Evolutionary conservation across 2,113 vertebrate genomes (phyloP).

Genomic region (Sander lucioperca): DNA sequence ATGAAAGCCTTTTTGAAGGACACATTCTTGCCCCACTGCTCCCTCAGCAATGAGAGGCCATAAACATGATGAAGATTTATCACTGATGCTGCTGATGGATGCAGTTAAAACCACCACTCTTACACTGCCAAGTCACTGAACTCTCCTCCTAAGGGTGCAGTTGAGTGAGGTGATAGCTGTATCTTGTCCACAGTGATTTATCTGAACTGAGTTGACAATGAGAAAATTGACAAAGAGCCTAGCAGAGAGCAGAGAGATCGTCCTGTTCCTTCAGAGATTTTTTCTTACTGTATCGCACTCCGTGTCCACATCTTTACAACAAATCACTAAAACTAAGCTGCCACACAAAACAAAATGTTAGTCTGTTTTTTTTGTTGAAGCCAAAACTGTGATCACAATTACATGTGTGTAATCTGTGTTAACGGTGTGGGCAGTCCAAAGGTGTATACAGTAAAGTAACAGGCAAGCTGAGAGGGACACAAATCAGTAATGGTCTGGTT

Average conservation of each 20-base stretch:
- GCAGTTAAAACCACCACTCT: slow-evolving; percentile 66
- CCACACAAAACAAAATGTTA: background rate
- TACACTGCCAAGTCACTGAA: slow-evolving; percentile 55
- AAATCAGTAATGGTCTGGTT: background rate
- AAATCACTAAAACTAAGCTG: background rate
- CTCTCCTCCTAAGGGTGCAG: slow-evolving; percentile 57
- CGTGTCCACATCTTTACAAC: background rate
- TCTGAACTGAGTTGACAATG: slow-evolving; percentile 48
- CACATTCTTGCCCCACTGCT: slow-evolving; percentile 56
- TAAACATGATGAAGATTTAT: slow-evolving; percentile 76
- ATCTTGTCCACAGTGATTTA: slow-evolving; percentile 49
- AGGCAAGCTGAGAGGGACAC: background rate
- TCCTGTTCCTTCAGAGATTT: background rate
- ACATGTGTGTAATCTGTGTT: background rate
- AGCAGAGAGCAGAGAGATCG: slow-evolving; percentile 6
- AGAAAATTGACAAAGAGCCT: slow-evolving; percentile 54
- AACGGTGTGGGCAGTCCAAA: background rate
- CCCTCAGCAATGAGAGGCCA: slow-evolving; percentile 53
- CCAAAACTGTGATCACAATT: background rate
- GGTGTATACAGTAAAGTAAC: background rate
- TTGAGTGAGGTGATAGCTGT: slow-evolving; percentile 30
- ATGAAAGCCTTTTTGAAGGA: slow-evolving; percentile 54
- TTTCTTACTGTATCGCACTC: background rate
- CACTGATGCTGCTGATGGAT: slow-evolving; percentile 68
- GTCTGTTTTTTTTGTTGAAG: background rate